Evolutionary conservation across 2,888 invertebrate species (phyloP).

Genomic region (Lacanobia wlatinum): DNA sequence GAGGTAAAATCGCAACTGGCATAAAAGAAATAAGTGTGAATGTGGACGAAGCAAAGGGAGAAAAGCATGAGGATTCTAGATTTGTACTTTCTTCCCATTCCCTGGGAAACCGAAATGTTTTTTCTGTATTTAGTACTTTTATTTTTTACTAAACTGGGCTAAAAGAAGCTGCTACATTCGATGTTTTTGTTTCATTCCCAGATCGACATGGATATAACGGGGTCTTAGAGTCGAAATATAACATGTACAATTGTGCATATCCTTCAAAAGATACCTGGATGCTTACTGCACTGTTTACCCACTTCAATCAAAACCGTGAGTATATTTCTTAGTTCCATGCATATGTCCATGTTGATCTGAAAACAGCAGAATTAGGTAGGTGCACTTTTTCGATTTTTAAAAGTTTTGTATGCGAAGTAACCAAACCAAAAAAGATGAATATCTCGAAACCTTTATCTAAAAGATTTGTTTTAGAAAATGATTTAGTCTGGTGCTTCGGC

Average conservation of each 20-base stretch:
- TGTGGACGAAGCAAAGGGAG: background rate
- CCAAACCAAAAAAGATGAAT: too few relatives aligned
- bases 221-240: slow-evolving; percentile 67
- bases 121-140: slow-evolving; percentile 2
- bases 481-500: too few relatives aligned
- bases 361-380: background rate
- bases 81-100: slow-evolving; percentile 31
- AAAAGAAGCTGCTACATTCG: slow-evolving; percentile 57
- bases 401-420: background rate
- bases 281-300: slow-evolving; percentile 68
- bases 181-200: slow-evolving; percentile 67
- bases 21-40: background rate
- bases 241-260: slow-evolving; percentile 69
- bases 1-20: background rate
- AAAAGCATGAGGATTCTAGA: background rate
- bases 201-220: slow-evolving; percentile 67
- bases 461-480: too few relatives aligned
- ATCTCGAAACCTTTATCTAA: too few relatives aligned
- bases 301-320: slow-evolving; percentile 70
- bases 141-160: slow-evolving; percentile 32
- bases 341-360: slow-evolving; percentile 54
- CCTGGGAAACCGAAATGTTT: slow-evolving; percentile 28
- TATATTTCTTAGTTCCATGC: slow-evolving; percentile 56
- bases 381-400: background rate
- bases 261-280: slow-evolving; percentile 69